Evolutionary conservation across 2,797 vertebrate genomes (phyloP).

Genomic region (Helarctos malayanus): DNA sequence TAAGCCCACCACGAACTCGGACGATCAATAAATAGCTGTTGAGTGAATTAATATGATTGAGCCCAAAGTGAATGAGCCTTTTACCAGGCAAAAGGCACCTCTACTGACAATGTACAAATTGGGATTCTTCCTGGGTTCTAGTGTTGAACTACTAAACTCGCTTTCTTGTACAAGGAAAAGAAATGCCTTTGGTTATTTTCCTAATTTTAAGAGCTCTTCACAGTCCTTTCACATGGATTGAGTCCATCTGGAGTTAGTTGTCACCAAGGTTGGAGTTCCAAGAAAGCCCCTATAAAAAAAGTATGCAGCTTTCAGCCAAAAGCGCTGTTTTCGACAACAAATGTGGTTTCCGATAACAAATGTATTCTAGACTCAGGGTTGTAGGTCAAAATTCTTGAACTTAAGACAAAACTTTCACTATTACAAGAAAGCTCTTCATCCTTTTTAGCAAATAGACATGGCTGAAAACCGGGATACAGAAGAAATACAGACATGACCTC

Average conservation of each 20-base stretch:
- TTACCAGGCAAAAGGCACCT: neutral
- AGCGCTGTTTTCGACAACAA: neutral
- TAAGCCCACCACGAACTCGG: neutral
- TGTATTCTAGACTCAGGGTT: neutral
- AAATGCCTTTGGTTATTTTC: constrained; percentile 6
- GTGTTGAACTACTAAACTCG: neutral
- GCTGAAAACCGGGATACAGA: neutral
- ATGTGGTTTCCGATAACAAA: neutral
- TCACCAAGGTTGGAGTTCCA: neutral
- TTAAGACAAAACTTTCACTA: neutral
- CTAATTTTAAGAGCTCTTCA: neutral
- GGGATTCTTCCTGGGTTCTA: neutral
- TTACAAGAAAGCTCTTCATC: neutral
- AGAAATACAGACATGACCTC: neutral
- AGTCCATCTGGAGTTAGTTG: neutral
- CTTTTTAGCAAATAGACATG: constrained; percentile 1
- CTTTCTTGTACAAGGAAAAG: neutral
- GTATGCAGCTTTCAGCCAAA: neutral
- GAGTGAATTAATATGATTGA: neutral
- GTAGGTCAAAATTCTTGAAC: neutral
- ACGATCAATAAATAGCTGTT: neutral
- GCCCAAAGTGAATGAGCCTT: neutral
- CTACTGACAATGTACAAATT: neutral
- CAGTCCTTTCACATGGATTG: neutral
- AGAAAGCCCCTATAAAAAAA: neutral